Evolutionary conservation across 2,113 vertebrate species (phyloP).

Genomic region (Toxostoma redivivum): DNA sequence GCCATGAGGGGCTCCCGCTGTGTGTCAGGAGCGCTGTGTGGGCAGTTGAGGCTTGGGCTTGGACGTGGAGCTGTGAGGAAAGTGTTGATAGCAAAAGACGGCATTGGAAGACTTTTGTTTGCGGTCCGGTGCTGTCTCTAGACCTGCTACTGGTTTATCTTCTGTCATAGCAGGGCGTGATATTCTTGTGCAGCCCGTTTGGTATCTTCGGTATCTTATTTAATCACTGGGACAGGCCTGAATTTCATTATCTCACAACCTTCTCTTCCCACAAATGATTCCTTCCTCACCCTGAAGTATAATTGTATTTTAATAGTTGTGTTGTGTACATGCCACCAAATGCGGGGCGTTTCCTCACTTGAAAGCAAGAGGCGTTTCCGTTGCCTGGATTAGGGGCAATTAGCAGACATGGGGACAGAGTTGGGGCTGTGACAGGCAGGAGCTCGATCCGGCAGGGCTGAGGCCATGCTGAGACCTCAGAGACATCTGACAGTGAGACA

Average conservation of each 20-base stretch:
- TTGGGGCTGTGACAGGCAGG: not conserved
- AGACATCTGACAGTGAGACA: not conserved
- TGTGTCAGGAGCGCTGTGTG: not conserved
- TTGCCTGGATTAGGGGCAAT: not conserved
- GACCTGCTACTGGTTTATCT: not conserved
- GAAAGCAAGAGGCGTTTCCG: not conserved
- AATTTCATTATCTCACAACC: not conserved
- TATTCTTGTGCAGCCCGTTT: not conserved
- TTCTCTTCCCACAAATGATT: not conserved
- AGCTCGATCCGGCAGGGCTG: not conserved
- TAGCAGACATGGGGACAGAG: not conserved
- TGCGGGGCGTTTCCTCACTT: not conserved
- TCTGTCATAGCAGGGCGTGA: not conserved
- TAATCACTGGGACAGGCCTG: not conserved
- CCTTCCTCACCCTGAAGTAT: not conserved
- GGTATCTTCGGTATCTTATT: not conserved
- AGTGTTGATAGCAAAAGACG: fast-evolving
- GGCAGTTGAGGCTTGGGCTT: not conserved
- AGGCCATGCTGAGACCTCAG: not conserved
- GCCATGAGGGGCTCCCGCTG: fast-evolving
- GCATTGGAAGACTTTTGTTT: not conserved
- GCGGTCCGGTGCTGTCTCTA: not conserved
- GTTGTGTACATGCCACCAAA: not conserved
- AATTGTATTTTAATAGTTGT: not conserved
- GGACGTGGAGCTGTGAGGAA: too few relatives aligned